Evolutionary conservation across 2,888 invertebrate genomes (phyloP).

Genomic region (Neoitamus cyanurus): DNA sequence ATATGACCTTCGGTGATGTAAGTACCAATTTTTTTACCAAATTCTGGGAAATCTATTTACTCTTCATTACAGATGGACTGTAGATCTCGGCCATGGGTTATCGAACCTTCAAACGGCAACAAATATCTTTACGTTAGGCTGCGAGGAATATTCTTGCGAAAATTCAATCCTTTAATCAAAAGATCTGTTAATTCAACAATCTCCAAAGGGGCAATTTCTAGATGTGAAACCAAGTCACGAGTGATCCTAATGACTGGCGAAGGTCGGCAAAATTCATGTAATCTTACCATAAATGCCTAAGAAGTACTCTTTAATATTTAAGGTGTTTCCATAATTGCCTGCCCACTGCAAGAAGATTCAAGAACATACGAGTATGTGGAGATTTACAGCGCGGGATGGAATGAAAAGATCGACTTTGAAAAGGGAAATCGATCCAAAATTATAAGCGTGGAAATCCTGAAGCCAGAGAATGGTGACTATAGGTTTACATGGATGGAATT

Average conservation of each 20-base stretch:
- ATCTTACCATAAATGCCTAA: background rate
- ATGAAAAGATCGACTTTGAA: constrained; percentile 70
- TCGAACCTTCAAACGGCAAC: constrained; percentile 77
- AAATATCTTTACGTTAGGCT: constrained; percentile 84
- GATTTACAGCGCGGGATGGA: constrained; percentile 89
- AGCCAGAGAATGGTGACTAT: constrained; percentile 79
- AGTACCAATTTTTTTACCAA: constrained; percentile 50
- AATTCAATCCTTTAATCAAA: constrained; percentile 62
- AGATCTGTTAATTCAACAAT: constrained; percentile 71
- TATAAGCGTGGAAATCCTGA: constrained; percentile 82
- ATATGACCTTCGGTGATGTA: constrained; percentile 69
- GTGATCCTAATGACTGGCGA: constrained; percentile 81
- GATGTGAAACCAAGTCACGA: constrained; percentile 81
- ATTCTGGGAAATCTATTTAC: background rate
- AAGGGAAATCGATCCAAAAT: constrained; percentile 72
- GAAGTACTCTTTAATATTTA: background rate
- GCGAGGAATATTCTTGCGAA: constrained; percentile 71
- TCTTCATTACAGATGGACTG: constrained; percentile 75
- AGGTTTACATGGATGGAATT: constrained; percentile 87
- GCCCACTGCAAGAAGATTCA: constrained; percentile 69
- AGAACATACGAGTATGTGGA: constrained; percentile 76
- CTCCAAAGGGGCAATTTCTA: constrained; percentile 69
- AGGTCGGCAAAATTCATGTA: constrained; percentile 56
- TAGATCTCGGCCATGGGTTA: constrained; percentile 82
- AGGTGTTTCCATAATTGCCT: constrained; percentile 68